Conservation (phyloP, 2,797 vertebrate genomes). For the Pagetopsis macropterus region DNA sequence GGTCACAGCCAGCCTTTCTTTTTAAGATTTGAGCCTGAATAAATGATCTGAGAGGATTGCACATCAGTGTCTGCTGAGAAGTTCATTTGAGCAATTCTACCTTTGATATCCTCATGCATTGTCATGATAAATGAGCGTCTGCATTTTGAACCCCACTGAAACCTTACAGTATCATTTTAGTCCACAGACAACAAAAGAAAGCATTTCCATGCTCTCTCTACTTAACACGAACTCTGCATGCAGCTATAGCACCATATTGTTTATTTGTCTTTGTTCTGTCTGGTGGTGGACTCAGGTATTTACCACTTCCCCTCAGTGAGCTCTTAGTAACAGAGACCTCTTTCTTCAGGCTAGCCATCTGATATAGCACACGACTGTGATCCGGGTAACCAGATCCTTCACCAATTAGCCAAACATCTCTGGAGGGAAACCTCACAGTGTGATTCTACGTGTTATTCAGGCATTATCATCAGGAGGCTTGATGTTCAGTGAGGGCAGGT, state of each 20-base stretch:
- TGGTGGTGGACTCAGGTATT: conserved; percentile 45
- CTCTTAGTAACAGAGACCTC: conserved; percentile 34
- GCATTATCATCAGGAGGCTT: background rate
- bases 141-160: conserved; percentile 42
- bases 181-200: conserved; percentile 33
- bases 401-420: conserved; percentile 49
- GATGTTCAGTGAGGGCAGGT: background rate
- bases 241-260: conserved; percentile 53
- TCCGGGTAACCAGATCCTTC: conserved; percentile 48
- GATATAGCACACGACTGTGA: conserved; percentile 36
- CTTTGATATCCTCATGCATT: conserved; percentile 62
- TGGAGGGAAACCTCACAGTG: conserved; percentile 19
- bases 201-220: conserved; percentile 6
- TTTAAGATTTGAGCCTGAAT: conserved; percentile 61
- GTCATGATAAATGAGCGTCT: conserved; percentile 54
- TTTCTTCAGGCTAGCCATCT: conserved; percentile 47
- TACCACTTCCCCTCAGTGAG: conserved; percentile 41
- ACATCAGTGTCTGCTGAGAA: conserved; percentile 44
- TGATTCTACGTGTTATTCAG: background rate
- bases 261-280: conserved; percentile 57
- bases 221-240: conserved; percentile 5
- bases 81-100: conserved; percentile 53
- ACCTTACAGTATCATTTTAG: conserved; percentile 26
- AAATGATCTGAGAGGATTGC: conserved; percentile 56
- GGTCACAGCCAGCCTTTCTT: conserved; percentile 55